Evolutionary conservation across 2,113 vertebrate genomes (phyloP).

Genomic region (Eleginops maclovinus): DNA sequence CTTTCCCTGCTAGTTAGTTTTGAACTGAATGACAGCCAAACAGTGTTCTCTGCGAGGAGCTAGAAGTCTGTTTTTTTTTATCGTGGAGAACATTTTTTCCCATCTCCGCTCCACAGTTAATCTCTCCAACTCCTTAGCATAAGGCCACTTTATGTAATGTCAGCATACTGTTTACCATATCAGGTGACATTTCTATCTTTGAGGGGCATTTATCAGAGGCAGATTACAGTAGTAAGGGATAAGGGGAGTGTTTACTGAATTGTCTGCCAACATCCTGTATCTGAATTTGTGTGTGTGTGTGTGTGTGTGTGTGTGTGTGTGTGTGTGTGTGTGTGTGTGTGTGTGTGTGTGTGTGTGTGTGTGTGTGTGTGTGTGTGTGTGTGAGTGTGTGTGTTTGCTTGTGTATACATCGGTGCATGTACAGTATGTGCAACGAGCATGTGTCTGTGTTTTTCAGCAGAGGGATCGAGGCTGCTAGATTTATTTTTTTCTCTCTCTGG

Average conservation of each 20-base stretch:
- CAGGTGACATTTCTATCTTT: conserved; percentile 86
- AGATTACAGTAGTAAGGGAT: conserved; percentile 82
- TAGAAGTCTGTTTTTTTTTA: conserved; percentile 54
- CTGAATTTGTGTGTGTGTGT: conserved; percentile 65
- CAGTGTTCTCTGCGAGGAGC: conserved; percentile 24
- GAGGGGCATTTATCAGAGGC: conserved; percentile 84
- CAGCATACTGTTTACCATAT: conserved; percentile 81
- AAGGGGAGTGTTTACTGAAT: conserved; percentile 84
- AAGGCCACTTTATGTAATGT: conserved; percentile 78
- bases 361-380: too few relatives aligned
- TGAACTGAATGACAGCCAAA: conserved; percentile 37
- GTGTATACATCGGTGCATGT: conserved; percentile 64
- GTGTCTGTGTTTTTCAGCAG: conserved; percentile 48
- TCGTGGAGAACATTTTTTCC: conserved; percentile 59
- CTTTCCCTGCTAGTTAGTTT: conserved; percentile 37
- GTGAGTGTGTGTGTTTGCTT: conserved; percentile 60
- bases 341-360: too few relatives aligned
- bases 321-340: too few relatives aligned
- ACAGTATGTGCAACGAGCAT: conserved; percentile 53
- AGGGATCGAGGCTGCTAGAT: conserved; percentile 59
- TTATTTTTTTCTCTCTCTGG: conserved; percentile 25
- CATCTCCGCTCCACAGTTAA: conserved; percentile 70
- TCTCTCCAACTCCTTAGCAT: conserved; percentile 78
- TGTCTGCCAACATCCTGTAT: conserved; percentile 81
- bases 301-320: too few relatives aligned